Conservation (phyloP, 2,113 vertebrate species). For the Rhegmatorhina hoffmannsi region DNA sequence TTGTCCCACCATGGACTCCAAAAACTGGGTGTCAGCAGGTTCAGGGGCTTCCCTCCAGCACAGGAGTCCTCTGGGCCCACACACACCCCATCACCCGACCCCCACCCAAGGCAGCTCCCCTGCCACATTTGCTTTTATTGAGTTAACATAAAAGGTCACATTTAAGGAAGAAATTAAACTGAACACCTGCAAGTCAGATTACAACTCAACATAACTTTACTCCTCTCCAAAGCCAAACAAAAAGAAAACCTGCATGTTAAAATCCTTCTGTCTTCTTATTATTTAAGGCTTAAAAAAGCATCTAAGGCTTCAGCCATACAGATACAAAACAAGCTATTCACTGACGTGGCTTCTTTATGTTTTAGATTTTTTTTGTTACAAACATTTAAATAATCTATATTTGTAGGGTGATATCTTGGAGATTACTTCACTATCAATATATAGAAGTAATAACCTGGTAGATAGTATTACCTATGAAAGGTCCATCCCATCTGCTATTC, state of each 20-base stretch:
- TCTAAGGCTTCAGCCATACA: constrained; percentile 52
- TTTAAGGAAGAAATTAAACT: constrained; percentile 57
- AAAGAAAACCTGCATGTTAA: background rate
- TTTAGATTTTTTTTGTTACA: constrained; percentile 59
- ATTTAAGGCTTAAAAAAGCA: constrained; percentile 69
- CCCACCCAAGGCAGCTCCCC: background rate
- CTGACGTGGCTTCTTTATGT: constrained; percentile 61
- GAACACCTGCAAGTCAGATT: constrained; percentile 43
- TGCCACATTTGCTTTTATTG: background rate
- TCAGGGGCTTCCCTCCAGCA: background rate
- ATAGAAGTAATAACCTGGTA: constrained; percentile 88
- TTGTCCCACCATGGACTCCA: background rate
- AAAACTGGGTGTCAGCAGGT: background rate
- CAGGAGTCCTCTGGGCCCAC: background rate
- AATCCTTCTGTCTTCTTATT: constrained; percentile 56
- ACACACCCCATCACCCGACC: background rate
- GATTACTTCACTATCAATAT: constrained; percentile 89
- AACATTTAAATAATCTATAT: constrained; percentile 88
- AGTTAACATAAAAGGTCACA: constrained; percentile 56
- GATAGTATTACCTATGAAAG: constrained; percentile 89
- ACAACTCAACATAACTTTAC: constrained; percentile 46
- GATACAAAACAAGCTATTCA: constrained; percentile 73
- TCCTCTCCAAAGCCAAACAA: constrained; percentile 49
- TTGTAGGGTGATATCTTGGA: constrained; percentile 84
- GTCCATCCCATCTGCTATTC: constrained; percentile 87